These are phyloP conservation scores for Polypedilum pembai DNA, from an alignment of 1,140 invertebrate species.

Conservation along the genomic window DNA sequence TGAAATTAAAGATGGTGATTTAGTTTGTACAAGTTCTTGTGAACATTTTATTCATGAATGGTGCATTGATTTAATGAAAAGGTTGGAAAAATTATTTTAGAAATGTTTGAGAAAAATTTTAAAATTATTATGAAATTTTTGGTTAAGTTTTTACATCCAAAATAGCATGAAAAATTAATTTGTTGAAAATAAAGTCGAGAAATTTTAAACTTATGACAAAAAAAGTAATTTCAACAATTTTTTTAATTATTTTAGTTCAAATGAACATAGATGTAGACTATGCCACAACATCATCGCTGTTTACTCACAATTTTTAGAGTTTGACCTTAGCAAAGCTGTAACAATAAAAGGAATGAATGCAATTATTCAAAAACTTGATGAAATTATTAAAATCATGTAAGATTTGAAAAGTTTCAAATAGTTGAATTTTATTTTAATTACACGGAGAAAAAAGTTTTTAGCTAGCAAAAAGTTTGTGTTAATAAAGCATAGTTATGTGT, in stretches of 20 bases:
- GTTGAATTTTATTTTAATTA: not conserved
- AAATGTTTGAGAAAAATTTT: too few relatives aligned
- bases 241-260: not conserved
- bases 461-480: too few relatives aligned
- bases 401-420: not conserved
- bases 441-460: too few relatives aligned
- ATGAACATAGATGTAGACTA: not conserved
- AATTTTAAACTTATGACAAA: too few relatives aligned
- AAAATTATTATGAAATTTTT: too few relatives aligned
- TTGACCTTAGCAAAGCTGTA: not conserved
- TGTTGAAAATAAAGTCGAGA: too few relatives aligned
- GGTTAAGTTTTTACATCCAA: not conserved
- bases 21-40: not conserved
- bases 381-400: not conserved
- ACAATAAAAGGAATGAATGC: not conserved
- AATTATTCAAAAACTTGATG: not conserved
- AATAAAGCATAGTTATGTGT: too few relatives aligned
- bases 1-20: not conserved
- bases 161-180: too few relatives aligned
- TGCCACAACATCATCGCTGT: not conserved
- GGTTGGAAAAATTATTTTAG: not conserved
- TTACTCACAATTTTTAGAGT: not conserved
- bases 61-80: not conserved
- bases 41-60: slow-evolving; percentile 14
- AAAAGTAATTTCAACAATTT: too few relatives aligned